Percentiles rank a stretch among this genome's conserved stretches.
These are phyloP conservation scores for Acanthurus leucopareius DNA, from an alignment of 2,797 vertebrate species.

Conservation along the genomic window DNA sequence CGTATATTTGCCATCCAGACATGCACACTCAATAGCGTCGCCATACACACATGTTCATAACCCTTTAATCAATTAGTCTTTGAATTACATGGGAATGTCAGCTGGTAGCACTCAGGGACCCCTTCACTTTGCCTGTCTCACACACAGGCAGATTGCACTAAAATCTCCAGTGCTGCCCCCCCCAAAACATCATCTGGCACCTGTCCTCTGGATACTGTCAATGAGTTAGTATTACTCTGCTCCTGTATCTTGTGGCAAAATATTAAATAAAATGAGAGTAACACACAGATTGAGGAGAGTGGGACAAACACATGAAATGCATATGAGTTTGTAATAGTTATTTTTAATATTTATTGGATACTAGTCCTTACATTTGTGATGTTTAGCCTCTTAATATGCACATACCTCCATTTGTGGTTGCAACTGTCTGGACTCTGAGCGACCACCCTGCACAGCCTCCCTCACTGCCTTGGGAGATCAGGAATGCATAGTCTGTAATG, in stretches of 20 bases:
- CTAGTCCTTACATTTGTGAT: background rate
- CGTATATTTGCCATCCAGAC: conserved; percentile 65
- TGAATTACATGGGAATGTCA: conserved; percentile 78
- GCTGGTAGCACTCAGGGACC: conserved; percentile 72
- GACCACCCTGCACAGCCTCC: conserved; percentile 51
- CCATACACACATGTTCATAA: conserved; percentile 69
- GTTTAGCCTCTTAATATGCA: conserved; percentile 25
- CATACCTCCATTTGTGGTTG: conserved; percentile 40
- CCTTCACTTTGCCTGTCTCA: conserved; percentile 39
- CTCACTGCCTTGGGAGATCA: conserved; percentile 61
- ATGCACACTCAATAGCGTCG: conserved; percentile 55
- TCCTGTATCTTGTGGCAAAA: conserved; percentile 21
- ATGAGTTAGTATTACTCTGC: conserved; percentile 33
- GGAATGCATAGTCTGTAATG: conserved; percentile 66
- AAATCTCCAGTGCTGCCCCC: conserved; percentile 50
- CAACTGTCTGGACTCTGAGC: conserved; percentile 53
- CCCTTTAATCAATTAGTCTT: conserved; percentile 83
- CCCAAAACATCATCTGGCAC: conserved; percentile 24
- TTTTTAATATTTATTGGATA: no score
- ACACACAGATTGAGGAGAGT: conserved; percentile 30
- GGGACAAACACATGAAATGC: conserved; percentile 11
- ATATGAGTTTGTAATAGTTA: background rate
- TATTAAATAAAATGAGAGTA: background rate
- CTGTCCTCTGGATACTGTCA: conserved; percentile 22
- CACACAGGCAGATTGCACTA: conserved; percentile 52